Conservation (phyloP, 2,797 vertebrate genomes). For the Atherinosoma microstoma region DNA sequence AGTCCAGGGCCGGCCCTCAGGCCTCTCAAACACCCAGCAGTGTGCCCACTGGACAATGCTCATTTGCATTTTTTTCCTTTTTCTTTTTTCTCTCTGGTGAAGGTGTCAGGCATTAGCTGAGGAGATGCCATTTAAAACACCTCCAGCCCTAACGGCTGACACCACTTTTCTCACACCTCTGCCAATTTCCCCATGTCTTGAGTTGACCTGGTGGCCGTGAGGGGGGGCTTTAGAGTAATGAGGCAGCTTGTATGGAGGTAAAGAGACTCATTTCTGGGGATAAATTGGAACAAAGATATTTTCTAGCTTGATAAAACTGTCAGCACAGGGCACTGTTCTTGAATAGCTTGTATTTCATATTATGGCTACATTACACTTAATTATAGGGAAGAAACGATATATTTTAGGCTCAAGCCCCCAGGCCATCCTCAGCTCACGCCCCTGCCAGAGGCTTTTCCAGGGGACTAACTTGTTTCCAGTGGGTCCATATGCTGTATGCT, state of each 20-base stretch:
- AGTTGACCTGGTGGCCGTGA: slow-evolving; percentile 61
- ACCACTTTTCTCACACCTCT: slow-evolving; percentile 73
- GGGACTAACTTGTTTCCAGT: slow-evolving; percentile 72
- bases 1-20: slow-evolving; percentile 40
- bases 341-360: slow-evolving; percentile 5
- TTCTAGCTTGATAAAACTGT: slow-evolving; percentile 31
- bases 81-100: slow-evolving; percentile 27
- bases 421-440: slow-evolving; percentile 36
- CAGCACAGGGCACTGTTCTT: slow-evolving; percentile 1
- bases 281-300: slow-evolving; percentile 28
- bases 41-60: slow-evolving; percentile 26
- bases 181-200: slow-evolving; percentile 76
- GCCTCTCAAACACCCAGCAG: slow-evolving; percentile 35
- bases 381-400: background rate
- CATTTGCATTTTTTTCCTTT: slow-evolving; percentile 57
- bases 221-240: slow-evolving; percentile 34
- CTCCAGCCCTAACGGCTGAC: slow-evolving; percentile 62
- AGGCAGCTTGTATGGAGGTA: slow-evolving; percentile 61
- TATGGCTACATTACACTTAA: slow-evolving; percentile 16
- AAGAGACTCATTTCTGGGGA: slow-evolving; percentile 19
- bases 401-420: slow-evolving; percentile 1
- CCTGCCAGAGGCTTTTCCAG: slow-evolving; percentile 53
- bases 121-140: slow-evolving; percentile 80
- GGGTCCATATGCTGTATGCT: slow-evolving; percentile 57
- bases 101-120: slow-evolving; percentile 70